Percentiles rank a stretch among this genome's conserved stretches.
These are phyloP conservation scores for Oreocharis arfaki DNA, from an alignment of 2,113 vertebrate genomes.

Conservation along the genomic window DNA sequence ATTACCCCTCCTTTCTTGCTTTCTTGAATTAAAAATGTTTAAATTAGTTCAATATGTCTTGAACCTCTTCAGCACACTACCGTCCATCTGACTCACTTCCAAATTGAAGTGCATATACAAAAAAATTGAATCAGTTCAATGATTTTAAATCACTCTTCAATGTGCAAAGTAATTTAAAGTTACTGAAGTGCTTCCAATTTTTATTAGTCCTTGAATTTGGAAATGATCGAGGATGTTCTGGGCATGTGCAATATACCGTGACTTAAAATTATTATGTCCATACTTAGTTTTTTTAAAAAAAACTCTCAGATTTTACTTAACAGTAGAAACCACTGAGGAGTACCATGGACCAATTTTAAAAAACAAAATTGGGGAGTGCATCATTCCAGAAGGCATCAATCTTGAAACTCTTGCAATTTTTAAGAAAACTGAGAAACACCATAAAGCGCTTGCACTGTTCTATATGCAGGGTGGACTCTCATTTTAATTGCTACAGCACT, in stretches of 20 bases:
- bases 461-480: not conserved
- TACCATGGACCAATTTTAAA: not conserved
- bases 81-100: constrained; percentile 74
- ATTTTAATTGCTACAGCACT: constrained; percentile 42
- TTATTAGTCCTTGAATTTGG: constrained; percentile 81
- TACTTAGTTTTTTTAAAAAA: not conserved
- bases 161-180: constrained; percentile 80
- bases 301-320: not conserved
- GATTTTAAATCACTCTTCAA: constrained; percentile 81
- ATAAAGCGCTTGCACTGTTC: not conserved
- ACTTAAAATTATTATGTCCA: constrained; percentile 66
- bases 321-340: not conserved
- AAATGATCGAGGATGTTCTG: constrained; percentile 72
- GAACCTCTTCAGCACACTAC: constrained; percentile 47
- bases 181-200: constrained; percentile 81
- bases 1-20: constrained; percentile 62
- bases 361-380: not conserved
- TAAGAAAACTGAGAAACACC: not conserved
- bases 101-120: constrained; percentile 75
- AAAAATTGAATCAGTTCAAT: constrained; percentile 76
- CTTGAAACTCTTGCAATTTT: not conserved
- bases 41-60: constrained; percentile 62
- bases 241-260: constrained; percentile 68
- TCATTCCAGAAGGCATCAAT: not conserved
- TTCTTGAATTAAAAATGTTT: constrained; percentile 55